phyloP scores from a whole-genome alignment of 2,113 vertebrate species.

The Kryptolebias marmoratus region DNA sequence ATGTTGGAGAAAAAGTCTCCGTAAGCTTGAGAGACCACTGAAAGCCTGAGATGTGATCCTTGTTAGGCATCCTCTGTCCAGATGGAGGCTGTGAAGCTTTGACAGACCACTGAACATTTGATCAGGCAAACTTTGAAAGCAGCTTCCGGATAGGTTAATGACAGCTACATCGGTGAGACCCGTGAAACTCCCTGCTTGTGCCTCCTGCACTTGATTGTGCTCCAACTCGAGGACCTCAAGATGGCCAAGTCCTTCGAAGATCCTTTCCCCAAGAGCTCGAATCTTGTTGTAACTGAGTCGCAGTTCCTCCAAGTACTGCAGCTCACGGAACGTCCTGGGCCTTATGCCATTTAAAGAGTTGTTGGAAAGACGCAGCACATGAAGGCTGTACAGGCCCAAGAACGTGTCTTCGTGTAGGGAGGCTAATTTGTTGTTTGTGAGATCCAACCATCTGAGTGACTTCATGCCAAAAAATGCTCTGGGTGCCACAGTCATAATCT shows the following conservation, averaged over 20 bases:
- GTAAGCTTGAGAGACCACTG: constrained; percentile 84
- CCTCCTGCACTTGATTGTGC: constrained; percentile 90
- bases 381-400: constrained; percentile 87
- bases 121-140: constrained; percentile 85
- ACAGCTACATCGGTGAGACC: constrained; percentile 89
- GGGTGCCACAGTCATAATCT: constrained; percentile 86
- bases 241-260: constrained; percentile 89
- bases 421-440: constrained; percentile 90
- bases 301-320: constrained; percentile 93
- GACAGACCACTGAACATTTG: constrained; percentile 86
- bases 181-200: constrained; percentile 82
- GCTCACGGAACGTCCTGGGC: constrained; percentile 89
- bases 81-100: constrained; percentile 92
- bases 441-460: constrained; percentile 92
- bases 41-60: constrained; percentile 84
- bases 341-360: constrained; percentile 85
- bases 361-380: constrained; percentile 90
- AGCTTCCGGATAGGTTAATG: constrained; percentile 92
- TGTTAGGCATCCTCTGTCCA: constrained; percentile 89
- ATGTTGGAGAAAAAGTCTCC: constrained; percentile 89
- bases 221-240: constrained; percentile 91
- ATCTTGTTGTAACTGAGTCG: constrained; percentile 89
- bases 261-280: constrained; percentile 80
- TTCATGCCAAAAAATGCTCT: constrained; percentile 92
- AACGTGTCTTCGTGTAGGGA: constrained; percentile 90